phyloP scores from a whole-genome alignment of 2,113 vertebrate genomes.

The Etheostoma cragini region DNA sequence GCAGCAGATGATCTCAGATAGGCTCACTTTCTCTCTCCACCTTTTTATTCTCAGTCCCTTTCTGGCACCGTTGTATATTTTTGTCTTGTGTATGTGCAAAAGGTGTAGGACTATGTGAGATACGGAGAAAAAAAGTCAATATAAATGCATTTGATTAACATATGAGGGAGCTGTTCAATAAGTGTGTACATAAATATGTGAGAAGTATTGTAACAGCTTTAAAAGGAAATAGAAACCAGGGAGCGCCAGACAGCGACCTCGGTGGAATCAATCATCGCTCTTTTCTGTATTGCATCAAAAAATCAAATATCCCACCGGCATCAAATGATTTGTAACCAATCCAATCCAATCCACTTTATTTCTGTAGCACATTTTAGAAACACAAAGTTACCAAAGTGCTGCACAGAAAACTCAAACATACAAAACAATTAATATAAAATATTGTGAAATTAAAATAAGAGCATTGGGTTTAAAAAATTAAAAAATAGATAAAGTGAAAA shows the following conservation, averaged over 20 bases:
- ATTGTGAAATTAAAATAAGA: no score
- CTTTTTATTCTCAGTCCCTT: slow-evolving; percentile 35
- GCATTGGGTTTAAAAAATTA: no score
- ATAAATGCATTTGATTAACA: slow-evolving; percentile 53
- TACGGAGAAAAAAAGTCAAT: slow-evolving; percentile 26
- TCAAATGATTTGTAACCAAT: slow-evolving; percentile 26
- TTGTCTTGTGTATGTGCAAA: not conserved
- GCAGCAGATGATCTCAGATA: slow-evolving; percentile 47
- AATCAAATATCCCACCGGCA: slow-evolving; percentile 21
- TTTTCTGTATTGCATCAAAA: slow-evolving; percentile 45
- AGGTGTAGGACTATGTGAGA: slow-evolving; percentile 11
- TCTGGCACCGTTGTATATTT: slow-evolving; percentile 13
- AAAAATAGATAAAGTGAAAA: no score
- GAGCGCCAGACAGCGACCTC: not conserved
- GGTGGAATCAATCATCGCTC: slow-evolving; percentile 40
- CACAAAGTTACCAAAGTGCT: no score
- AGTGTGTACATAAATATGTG: slow-evolving; percentile 17
- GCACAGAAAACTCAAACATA: no score
- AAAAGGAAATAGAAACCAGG: slow-evolving; percentile 48
- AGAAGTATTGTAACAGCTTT: slow-evolving; percentile 41
- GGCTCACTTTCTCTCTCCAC: slow-evolving; percentile 43
- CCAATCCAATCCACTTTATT: no score
- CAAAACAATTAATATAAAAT: no score
- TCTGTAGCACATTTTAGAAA: no score
- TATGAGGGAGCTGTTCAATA: not conserved